A percentile compares a stretch with the other conserved stretches of the same genome.
These are phyloP conservation scores for Ptychochromis oligacanthus DNA, from an alignment of 2,113 vertebrate species.

Conservation along the genomic window DNA sequence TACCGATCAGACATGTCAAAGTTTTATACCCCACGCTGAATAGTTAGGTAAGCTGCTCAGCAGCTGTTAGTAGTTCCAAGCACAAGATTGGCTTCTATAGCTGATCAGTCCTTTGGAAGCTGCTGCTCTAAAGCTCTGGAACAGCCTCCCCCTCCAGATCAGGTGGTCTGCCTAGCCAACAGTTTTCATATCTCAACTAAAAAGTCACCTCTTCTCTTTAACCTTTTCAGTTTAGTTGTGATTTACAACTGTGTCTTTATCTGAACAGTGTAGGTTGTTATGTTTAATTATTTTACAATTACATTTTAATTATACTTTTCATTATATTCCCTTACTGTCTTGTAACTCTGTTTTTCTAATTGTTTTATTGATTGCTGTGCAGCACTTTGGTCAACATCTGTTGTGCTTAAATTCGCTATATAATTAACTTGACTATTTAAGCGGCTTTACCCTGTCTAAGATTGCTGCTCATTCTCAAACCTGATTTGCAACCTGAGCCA, in stretches of 20 bases:
- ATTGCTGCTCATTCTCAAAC: background rate
- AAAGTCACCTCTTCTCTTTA: background rate
- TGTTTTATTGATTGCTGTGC: background rate
- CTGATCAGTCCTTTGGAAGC: no score
- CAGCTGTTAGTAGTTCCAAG: background rate
- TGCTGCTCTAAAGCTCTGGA: no score
- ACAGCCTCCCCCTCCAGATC: no score
- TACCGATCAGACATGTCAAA: background rate
- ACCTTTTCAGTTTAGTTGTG: background rate
- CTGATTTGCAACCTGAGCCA: background rate
- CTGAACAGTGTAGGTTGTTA: background rate
- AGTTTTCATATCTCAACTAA: background rate
- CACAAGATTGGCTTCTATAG: no score
- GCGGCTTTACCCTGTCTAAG: background rate
- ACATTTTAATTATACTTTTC: background rate
- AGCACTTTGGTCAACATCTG: slow-evolving; percentile 5
- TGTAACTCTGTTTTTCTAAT: background rate
- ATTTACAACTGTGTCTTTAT: no score
- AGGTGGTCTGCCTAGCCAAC: no score
- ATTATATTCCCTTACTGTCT: background rate
- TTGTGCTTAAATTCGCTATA: background rate
- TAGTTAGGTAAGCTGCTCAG: background rate
- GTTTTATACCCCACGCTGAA: background rate
- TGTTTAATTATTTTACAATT: background rate
- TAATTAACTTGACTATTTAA: background rate